Evolutionary conservation across 1,140 invertebrate species (phyloP).

Genomic region (Sycobia sp.): DNA sequence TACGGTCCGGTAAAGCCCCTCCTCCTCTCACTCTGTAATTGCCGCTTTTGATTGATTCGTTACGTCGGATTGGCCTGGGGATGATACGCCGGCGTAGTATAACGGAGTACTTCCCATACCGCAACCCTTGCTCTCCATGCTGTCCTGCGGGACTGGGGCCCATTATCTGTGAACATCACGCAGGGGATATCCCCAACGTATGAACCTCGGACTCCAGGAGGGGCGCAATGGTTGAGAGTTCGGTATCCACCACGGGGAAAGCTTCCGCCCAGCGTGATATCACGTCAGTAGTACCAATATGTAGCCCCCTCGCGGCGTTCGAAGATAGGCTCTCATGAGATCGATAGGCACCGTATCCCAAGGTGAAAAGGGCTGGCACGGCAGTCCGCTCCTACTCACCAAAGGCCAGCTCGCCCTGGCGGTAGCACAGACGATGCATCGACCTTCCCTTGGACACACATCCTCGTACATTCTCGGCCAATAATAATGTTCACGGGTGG

Average conservation of each 20-base stretch:
- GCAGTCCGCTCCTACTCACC: not conserved
- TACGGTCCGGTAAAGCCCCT: too few species aligned
- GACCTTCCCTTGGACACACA: not conserved
- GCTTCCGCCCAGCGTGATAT: conserved; percentile 36
- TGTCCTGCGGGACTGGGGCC: not conserved
- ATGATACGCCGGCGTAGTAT: not conserved
- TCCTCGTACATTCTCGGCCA: conserved; percentile 26
- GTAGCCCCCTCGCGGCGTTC: not conserved
- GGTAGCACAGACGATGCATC: not conserved
- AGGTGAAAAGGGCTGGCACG: not conserved
- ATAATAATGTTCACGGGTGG: conserved; percentile 25
- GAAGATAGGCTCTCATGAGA: conserved; percentile 29
- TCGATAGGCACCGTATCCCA: not conserved
- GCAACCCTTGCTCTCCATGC: not conserved
- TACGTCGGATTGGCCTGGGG: not conserved
- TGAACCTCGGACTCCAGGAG: conserved; percentile 15
- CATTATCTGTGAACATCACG: not conserved
- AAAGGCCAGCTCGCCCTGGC: not conserved
- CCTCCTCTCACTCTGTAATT: too few species aligned
- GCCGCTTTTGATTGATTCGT: conserved; percentile 33
- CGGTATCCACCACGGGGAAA: not conserved
- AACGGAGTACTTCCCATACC: not conserved
- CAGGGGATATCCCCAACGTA: not conserved
- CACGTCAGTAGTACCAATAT: conserved; percentile 26
- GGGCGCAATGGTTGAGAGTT: not conserved